Evolutionary conservation across 2,113 vertebrate species (phyloP), one percentile per base, ranked within the genome.

Genomic region (Thomomys bottae): DNA sequence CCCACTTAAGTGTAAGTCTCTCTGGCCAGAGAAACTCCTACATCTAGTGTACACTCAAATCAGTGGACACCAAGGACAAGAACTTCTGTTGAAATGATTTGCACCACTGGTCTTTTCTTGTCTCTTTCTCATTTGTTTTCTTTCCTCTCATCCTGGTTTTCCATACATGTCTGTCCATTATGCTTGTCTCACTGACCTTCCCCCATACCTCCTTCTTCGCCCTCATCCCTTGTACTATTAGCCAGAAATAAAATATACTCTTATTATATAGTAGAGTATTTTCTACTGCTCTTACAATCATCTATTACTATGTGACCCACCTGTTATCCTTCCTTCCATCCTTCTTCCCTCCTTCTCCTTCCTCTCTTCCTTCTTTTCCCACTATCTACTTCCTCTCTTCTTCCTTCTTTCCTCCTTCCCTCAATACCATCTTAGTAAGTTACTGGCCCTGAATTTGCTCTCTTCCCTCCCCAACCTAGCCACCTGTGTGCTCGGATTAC

Each of bases 231-330:
- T 26, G 32, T 76, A 91, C 5, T 18, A 10, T 57, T 42, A 57
- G 26, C 11, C 59, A 61, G 59, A 70, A 8, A 78, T 61, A 72
- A 91, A 34, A 23, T 18, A 78, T 10, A 72, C 26, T 84, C 49
- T 64, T 70, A 57, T 9, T 81, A 15, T 80, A 81, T 70, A 32
- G 28, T 30, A 20, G 49, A 15, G 4, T 54, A 54, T 54, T 54
- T 54, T 54, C n/a, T 24, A 90, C 78, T 59, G 72, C 38, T 57
- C 42, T 87, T 77, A 67, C 70, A 90, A 63, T 38, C 87, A 23
- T 57, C 18, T 57, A n/a, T 87, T 28, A 36, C 15, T 68, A 72
- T 79, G 79, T 38, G 5, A 61, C 59, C 23, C 57, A 59, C 45
- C 11, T 54, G 59, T 26, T 0, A 40, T 64, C 36, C 21, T 63